A percentile compares a stretch with the other conserved stretches of the same genome.
phyloP scores from a whole-genome alignment of 2,113 vertebrate genomes.

The Bostrychus sinensis region DNA sequence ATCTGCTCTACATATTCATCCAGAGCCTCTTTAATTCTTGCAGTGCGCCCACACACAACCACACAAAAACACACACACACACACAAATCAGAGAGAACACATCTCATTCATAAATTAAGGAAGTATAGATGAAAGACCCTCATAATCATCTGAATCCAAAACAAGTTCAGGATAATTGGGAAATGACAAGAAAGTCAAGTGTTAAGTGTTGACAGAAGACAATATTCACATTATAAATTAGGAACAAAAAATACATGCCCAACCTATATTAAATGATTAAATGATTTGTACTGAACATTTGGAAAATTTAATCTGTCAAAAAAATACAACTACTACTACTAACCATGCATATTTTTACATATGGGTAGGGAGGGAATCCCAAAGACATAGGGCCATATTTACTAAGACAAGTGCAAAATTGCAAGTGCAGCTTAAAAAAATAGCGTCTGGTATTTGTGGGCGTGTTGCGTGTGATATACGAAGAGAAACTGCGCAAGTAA shows the following conservation, averaged over 20 bases:
- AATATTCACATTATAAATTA: not conserved
- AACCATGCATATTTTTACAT: not conserved
- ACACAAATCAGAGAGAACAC: slow-evolving; percentile 13
- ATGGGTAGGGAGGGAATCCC: too few species aligned
- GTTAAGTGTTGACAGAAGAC: not conserved
- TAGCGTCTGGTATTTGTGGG: too few species aligned
- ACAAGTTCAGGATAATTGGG: not conserved
- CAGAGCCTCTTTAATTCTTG: slow-evolving; percentile 68
- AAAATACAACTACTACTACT: too few species aligned
- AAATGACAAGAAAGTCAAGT: not conserved
- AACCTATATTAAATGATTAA: not conserved
- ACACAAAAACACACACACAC: slow-evolving; percentile 20
- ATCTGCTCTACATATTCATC: slow-evolving; percentile 78
- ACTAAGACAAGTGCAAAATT: too few species aligned
- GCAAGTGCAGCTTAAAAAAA: too few species aligned
- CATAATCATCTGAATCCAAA: slow-evolving; percentile 10
- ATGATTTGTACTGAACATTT: not conserved
- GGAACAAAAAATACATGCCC: slow-evolving; percentile 3
- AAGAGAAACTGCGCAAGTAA: too few species aligned
- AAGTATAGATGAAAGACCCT: slow-evolving; percentile 24
- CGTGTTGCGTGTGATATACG: too few species aligned
- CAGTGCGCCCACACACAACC: slow-evolving; percentile 56
- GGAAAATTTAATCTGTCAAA: not conserved
- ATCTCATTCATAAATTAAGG: slow-evolving; percentile 17
- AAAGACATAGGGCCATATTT: too few species aligned